Base-by-base conservation (phyloP, 2,797 vertebrate genomes). In the Sebastes steindachneri region DNA sequence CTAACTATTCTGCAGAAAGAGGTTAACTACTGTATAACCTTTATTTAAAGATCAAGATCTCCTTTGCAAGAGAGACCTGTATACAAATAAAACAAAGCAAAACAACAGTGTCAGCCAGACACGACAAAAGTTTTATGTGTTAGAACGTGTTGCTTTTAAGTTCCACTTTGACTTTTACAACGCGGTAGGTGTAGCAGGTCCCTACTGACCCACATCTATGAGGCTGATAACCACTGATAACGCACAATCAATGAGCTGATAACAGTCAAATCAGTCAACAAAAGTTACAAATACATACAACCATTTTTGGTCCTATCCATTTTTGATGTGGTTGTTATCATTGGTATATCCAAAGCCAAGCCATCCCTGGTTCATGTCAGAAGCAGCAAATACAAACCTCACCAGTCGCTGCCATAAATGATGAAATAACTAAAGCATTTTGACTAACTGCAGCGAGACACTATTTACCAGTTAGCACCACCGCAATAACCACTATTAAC, bases 401-500 rank as follows among this genome's bases (percentile, higher is more conserved):
- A 62, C 8, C 59, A 28, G 26, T 9, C 29, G 4, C 51, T 9
- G 54, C 28, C 68, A 31, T 31, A 33, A 68, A 70, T 35, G 23
- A 57, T 26, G 4, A 67, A 79, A 60, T 57, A 25, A 58, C 33
- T 58, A 33, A 67, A 31, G n/a, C 7, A 28, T 78, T 58, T 53
- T 57, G 19, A 76, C 37, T 35, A 14, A 29, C 25, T 62, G 26
- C 45, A 78, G 60, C 4, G 37, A 74, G 81, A 83, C 79, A 58
- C 58, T 62, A 70, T 83, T 84, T 82, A 84, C 45, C 77, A 73
- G 28, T 79, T 35, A 73, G 66, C 45, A 60, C 25, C 1, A 65
- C 84, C 88, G 74, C 84, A 83, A 54, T 41, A 85, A 86, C 88
- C 88, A 81, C 68, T 41, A 80, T 87, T 87, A 78, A 82, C 75